Evolutionary conservation across 2,113 vertebrate genomes (phyloP).

Genomic region (Zosterops pallidus): DNA sequence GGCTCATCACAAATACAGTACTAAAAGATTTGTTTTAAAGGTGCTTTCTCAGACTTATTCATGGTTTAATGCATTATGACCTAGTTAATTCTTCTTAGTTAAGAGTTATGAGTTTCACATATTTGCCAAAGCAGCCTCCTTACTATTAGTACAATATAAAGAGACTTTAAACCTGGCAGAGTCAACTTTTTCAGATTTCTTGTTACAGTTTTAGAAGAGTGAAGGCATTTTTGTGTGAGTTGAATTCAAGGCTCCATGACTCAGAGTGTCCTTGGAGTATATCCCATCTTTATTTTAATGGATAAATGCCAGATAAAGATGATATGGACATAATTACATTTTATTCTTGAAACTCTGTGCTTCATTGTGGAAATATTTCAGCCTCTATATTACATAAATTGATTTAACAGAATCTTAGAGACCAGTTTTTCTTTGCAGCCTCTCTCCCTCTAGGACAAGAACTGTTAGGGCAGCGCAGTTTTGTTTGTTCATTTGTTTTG

Average conservation of each 20-base stretch:
- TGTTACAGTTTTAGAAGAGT: not conserved
- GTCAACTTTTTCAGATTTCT: not conserved
- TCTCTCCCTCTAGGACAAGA: not conserved
- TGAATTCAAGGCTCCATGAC: not conserved
- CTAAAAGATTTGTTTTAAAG: not conserved
- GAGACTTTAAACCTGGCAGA: not conserved
- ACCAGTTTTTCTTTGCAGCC: not conserved
- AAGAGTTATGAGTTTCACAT: not conserved
- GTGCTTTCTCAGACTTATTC: not conserved
- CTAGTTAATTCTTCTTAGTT: not conserved
- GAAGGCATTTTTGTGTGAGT: not conserved
- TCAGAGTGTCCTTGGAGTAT: not conserved
- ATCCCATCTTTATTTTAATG: not conserved
- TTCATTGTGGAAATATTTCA: not conserved
- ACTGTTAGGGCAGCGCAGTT: not conserved
- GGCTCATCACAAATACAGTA: not conserved
- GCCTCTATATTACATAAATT: not conserved
- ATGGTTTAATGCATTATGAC: not conserved
- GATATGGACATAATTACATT: not conserved
- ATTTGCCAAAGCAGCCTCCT: not conserved
- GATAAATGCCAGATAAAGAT: not conserved
- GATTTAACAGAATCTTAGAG: not conserved
- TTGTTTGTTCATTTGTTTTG: not conserved
- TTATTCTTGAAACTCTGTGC: not conserved
- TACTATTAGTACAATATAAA: not conserved